These are phyloP conservation scores for Mongoloraphidia duomilia DNA, from an alignment of 2,888 invertebrate species.

Conservation along the genomic window DNA sequence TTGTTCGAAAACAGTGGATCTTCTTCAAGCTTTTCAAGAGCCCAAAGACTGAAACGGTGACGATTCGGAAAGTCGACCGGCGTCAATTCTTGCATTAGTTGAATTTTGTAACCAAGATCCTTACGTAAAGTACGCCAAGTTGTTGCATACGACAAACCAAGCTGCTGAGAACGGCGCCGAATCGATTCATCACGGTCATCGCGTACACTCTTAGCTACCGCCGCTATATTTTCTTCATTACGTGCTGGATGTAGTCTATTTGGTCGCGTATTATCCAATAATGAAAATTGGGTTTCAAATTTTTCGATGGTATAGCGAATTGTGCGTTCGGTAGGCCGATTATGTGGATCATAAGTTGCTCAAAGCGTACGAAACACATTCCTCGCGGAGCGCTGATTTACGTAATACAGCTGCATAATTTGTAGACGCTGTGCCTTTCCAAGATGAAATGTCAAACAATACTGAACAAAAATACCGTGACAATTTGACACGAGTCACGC, in stretches of 20 bases:
- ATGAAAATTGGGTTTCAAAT: slow-evolving; percentile 8
- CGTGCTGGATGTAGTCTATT: slow-evolving; percentile 2
- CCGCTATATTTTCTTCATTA: slow-evolving; percentile 2
- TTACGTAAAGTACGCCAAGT: slow-evolving; percentile 2
- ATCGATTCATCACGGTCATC: slow-evolving; percentile 12
- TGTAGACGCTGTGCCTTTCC: slow-evolving; percentile 8
- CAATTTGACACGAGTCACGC: slow-evolving; percentile 2
- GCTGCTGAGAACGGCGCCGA: slow-evolving; percentile 12
- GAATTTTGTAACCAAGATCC: slow-evolving; percentile 2
- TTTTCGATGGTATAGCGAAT: slow-evolving; percentile 6
- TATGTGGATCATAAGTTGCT: slow-evolving; percentile 7
- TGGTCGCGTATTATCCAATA: slow-evolving; percentile 8
- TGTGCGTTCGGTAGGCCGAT: slow-evolving; percentile 6
- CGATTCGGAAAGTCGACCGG: not conserved
- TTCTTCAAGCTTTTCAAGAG: not conserved
- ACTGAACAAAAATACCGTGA: slow-evolving; percentile 5
- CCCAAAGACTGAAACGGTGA: not conserved
- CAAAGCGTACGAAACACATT: slow-evolving; percentile 8
- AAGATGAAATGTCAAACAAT: slow-evolving; percentile 5
- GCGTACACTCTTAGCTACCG: slow-evolving; percentile 10
- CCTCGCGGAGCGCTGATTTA: slow-evolving; percentile 1
- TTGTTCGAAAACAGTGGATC: not conserved
- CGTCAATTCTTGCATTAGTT: slow-evolving; percentile 7
- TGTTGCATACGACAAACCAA: slow-evolving; percentile 11
- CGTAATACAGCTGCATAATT: slow-evolving; percentile 8